A percentile compares a stretch with the other conserved stretches of the same genome.
Conservation (phyloP, 2,113 vertebrate species). For the cattle (Bos taurus) region ARS-UCD2.0 NC_037332.1:71716501-71717000, state of each 20-base stretch:
- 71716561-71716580: background rate
- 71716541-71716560: background rate
- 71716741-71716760: background rate
- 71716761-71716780: background rate
- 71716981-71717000: background rate
- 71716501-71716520: background rate
- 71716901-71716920: background rate
- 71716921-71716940: background rate
- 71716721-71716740: background rate
- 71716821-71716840: background rate
- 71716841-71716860: background rate
- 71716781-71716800: background rate
- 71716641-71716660: background rate
- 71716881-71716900: background rate
- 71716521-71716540: background rate
- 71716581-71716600: background rate
- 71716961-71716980: background rate
- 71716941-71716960: background rate
- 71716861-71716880: background rate
- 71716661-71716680: background rate
- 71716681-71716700: background rate
- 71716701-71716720: background rate
- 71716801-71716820: background rate
- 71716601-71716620: background rate
- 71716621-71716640: background rate